These are phyloP conservation scores for Notarius lentiginosus DNA, from an alignment of 2,113 vertebrate genomes.

Conservation along the genomic window DNA sequence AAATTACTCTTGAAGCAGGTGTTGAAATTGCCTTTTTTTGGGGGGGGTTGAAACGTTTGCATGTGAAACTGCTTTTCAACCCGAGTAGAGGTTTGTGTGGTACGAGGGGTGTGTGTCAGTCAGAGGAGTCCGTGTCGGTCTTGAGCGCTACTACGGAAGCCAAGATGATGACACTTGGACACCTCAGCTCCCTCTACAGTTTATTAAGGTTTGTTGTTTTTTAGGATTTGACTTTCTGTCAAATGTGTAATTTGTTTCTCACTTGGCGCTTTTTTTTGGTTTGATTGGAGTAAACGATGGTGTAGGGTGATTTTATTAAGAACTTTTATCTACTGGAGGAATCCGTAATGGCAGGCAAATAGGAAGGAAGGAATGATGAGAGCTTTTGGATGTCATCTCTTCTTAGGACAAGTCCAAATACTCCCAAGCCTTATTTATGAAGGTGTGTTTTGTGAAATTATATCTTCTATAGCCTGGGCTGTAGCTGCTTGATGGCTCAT, in stretches of 20 bases:
- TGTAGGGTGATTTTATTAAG: background rate
- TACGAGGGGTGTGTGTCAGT: conserved; percentile 33
- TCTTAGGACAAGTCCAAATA: background rate
- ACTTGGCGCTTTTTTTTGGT: too few relatives aligned
- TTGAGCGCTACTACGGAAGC: background rate
- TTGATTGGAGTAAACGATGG: background rate
- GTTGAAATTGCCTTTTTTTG: background rate
- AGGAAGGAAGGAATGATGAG: background rate
- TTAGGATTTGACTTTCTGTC: background rate
- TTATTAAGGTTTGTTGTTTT: background rate
- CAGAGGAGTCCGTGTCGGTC: background rate
- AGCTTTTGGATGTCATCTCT: background rate
- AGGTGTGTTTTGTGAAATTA: background rate
- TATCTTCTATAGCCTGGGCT: background rate
- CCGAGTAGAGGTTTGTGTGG: background rate
- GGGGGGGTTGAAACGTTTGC: too few relatives aligned
- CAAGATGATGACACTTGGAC: background rate
- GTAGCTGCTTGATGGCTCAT: background rate
- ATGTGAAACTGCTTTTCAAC: background rate
- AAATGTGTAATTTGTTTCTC: background rate
- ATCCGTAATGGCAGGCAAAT: background rate
- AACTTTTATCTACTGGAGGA: background rate
- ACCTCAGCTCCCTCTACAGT: background rate
- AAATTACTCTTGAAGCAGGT: background rate
- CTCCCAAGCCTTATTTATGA: background rate